A percentile compares a stretch with the other conserved stretches of the same genome.
Conservation (phyloP, 2,888 invertebrate genomes). For the Crioceris asparagi region DNA sequence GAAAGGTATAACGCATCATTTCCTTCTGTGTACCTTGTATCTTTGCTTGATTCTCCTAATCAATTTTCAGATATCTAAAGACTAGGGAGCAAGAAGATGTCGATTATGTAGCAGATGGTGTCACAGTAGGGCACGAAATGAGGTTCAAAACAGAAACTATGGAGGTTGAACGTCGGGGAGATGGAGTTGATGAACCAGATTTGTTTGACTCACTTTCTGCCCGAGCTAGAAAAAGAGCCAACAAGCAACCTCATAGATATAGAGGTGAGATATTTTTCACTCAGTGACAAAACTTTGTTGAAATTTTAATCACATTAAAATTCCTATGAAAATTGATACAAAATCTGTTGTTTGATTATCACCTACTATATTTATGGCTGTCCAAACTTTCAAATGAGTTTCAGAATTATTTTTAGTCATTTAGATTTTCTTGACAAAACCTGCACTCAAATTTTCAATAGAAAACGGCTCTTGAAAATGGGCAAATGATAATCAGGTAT, state of each 20-base stretch:
- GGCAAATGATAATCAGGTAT: too few species aligned
- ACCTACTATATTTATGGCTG: too few species aligned
- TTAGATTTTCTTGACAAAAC: too few species aligned
- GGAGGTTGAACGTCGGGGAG: conserved; percentile 63
- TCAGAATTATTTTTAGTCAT: too few species aligned
- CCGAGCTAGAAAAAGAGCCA: conserved; percentile 49
- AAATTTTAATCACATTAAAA: too few species aligned
- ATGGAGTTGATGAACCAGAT: conserved; percentile 56
- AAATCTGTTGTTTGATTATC: too few species aligned
- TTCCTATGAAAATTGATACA: too few species aligned
- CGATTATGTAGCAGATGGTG: conserved; percentile 73
- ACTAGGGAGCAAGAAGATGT: conserved; percentile 73
- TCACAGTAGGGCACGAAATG: conserved; percentile 70
- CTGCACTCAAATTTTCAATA: too few species aligned
- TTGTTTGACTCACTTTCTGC: conserved; percentile 68
- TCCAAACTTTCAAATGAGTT: too few species aligned
- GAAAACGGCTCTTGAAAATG: too few species aligned
- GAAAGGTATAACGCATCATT: conserved; percentile 26
- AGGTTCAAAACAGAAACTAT: conserved; percentile 71
- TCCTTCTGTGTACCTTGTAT: neutral
- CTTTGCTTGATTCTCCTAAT: neutral
- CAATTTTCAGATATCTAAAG: conserved; percentile 45
- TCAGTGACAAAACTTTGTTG: too few species aligned
- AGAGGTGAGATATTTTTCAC: conserved; percentile 44
- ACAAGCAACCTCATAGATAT: conserved; percentile 40